A percentile compares a stretch with the other conserved stretches of the same genome.
These are phyloP conservation scores for Cheilosia grossa DNA, from an alignment of 2,888 invertebrate species.

Conservation along the genomic window DNA sequence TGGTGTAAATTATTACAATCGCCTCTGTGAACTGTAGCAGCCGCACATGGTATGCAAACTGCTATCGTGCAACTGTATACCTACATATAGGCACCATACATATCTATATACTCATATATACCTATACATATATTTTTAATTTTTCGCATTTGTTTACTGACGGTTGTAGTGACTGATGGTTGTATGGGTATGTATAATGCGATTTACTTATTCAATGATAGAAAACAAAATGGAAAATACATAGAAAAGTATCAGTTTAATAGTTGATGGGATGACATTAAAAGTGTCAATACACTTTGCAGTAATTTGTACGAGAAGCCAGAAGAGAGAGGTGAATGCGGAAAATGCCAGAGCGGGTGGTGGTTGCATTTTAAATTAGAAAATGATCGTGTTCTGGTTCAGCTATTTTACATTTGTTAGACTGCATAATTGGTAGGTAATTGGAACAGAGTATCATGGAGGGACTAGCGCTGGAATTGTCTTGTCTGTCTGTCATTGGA, in stretches of 20 bases:
- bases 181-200: slow-evolving; percentile 23
- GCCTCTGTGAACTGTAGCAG: slow-evolving; percentile 61
- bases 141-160: slow-evolving; percentile 11
- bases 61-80: slow-evolving; percentile 37
- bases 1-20: slow-evolving; percentile 72
- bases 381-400: slow-evolving; percentile 37
- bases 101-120: neutral
- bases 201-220: slow-evolving; percentile 59
- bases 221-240: slow-evolving; percentile 22
- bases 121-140: neutral
- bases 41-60: slow-evolving; percentile 54
- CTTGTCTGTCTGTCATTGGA: slow-evolving; percentile 1
- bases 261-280: slow-evolving; percentile 65
- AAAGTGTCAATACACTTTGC: slow-evolving; percentile 70
- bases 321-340: neutral
- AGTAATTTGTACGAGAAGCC: neutral
- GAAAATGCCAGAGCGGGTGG: slow-evolving; percentile 9
- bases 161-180: neutral
- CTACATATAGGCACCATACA: neutral
- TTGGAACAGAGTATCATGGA: slow-evolving; percentile 10
- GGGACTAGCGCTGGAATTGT: neutral
- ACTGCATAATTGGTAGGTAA: slow-evolving; percentile 36
- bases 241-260: slow-evolving; percentile 55
- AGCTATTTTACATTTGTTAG: slow-evolving; percentile 47
- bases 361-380: slow-evolving; percentile 26